Evolutionary conservation across 2,888 invertebrate species (phyloP).

Genomic region (Meghimatium bilineatum): DNA sequence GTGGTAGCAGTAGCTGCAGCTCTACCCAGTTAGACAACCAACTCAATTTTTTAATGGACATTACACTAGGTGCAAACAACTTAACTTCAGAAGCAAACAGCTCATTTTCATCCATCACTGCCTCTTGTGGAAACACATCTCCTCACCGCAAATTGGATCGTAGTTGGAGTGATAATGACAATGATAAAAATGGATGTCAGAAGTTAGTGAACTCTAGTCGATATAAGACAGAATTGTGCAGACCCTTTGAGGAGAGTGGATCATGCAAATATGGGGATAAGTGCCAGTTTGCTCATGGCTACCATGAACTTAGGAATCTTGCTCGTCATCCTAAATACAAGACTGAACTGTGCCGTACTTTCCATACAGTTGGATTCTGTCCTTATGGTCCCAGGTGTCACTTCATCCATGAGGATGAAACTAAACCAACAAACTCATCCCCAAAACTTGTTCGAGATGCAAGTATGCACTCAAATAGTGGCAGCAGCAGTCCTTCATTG

Average conservation of each 20-base stretch:
- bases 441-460: constrained; percentile 21
- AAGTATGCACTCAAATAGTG: constrained; percentile 35
- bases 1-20: constrained; percentile 43
- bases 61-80: not conserved
- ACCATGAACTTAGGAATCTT: constrained; percentile 92
- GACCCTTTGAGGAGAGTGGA: constrained; percentile 93
- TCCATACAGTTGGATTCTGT: constrained; percentile 97
- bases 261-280: constrained; percentile 98
- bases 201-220: constrained; percentile 77
- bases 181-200: constrained; percentile 51
- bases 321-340: constrained; percentile 99
- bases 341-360: constrained; percentile 95
- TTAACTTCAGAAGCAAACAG: not conserved
- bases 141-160: constrained; percentile 84
- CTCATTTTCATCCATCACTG: constrained; percentile 2
- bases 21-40: constrained; percentile 37
- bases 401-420: constrained; percentile 90
- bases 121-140: not conserved
- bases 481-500: constrained; percentile 49
- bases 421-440: not conserved
- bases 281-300: constrained; percentile 98
- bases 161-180: constrained; percentile 82
- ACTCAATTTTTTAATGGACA: constrained; percentile 2
- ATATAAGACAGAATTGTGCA: constrained; percentile 98
- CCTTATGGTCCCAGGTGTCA: constrained; percentile 98